A percentile compares a stretch with the other conserved stretches of the same genome.
Evolutionary conservation across 35 echinoderm and acorn worm genomes (phyloP).

Genomic region (Apostichopus parvimensis): DNA sequence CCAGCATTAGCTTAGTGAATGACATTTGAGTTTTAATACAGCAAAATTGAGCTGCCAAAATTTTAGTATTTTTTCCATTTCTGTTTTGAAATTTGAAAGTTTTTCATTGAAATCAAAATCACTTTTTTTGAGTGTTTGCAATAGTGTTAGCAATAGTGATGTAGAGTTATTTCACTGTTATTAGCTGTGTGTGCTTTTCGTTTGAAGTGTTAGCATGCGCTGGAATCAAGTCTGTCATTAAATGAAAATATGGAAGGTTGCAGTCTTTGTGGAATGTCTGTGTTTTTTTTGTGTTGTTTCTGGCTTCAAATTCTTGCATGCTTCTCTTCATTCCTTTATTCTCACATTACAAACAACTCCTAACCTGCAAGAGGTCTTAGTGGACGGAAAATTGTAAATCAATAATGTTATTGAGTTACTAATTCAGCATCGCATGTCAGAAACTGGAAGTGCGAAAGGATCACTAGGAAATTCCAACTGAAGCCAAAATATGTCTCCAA

Average conservation of each 20-base stretch:
- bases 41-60: background rate
- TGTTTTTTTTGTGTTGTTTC: background rate
- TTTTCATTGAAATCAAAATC: constrained; percentile 1
- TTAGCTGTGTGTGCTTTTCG: constrained; percentile 46
- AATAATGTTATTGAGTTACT: too few species aligned
- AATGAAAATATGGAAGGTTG: background rate
- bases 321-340: background rate
- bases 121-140: constrained; percentile 26
- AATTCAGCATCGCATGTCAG: too few species aligned
- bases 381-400: too few species aligned
- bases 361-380: background rate
- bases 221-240: constrained; percentile 8
- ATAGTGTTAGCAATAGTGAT: constrained; percentile 46
- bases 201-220: constrained; percentile 52
- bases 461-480: too few species aligned
- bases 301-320: background rate
- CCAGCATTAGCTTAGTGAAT: background rate
- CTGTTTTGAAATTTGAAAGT: constrained; percentile 11
- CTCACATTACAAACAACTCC: background rate
- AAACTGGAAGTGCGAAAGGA: too few species aligned
- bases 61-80: constrained; percentile 30
- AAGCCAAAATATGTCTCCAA: too few species aligned
- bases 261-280: background rate
- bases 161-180: constrained; percentile 31
- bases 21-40: background rate